These are phyloP conservation scores for Gymnodraco acuticeps DNA, from an alignment of 2,797 vertebrate genomes.

Conservation along the genomic window DNA sequence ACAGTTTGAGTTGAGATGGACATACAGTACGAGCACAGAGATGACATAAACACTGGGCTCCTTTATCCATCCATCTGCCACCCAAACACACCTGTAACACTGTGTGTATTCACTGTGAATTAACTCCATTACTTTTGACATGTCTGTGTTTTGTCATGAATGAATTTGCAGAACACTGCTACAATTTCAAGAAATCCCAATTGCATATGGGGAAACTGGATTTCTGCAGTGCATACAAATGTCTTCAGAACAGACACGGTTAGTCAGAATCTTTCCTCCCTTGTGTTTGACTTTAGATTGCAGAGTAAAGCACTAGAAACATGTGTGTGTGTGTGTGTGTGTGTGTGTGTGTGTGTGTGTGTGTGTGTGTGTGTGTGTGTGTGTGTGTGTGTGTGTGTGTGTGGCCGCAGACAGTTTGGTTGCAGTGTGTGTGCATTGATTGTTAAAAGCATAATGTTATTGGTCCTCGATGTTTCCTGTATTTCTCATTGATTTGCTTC, in stretches of 20 bases:
- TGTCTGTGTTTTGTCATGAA: conserved; percentile 40
- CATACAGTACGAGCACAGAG: conserved; percentile 68
- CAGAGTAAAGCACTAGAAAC: conserved; percentile 47
- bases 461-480: conserved; percentile 16
- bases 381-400: conserved; percentile 59
- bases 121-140: conserved; percentile 11
- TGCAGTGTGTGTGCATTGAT: conserved; percentile 41
- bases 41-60: conserved; percentile 46
- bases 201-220: conserved; percentile 55
- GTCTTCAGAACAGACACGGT: conserved; percentile 40
- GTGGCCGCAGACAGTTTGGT: conserved; percentile 11
- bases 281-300: conserved; percentile 39
- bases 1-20: conserved; percentile 48
- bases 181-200: conserved; percentile 42
- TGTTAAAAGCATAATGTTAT: conserved; percentile 56
- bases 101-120: conserved; percentile 28
- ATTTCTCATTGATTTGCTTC: conserved; percentile 39
- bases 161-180: conserved; percentile 33
- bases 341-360: conserved; percentile 20
- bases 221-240: conserved; percentile 57
- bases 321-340: conserved; percentile 39
- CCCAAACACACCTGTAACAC: conserved; percentile 28
- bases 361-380: conserved; percentile 47
- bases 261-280: conserved; percentile 21
- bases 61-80: conserved; percentile 40